Percentiles rank a stretch among this genome's conserved stretches.
Conservation (phyloP, 2,888 invertebrate genomes). For the Scaptodrosophila latifasciaeformis region DNA sequence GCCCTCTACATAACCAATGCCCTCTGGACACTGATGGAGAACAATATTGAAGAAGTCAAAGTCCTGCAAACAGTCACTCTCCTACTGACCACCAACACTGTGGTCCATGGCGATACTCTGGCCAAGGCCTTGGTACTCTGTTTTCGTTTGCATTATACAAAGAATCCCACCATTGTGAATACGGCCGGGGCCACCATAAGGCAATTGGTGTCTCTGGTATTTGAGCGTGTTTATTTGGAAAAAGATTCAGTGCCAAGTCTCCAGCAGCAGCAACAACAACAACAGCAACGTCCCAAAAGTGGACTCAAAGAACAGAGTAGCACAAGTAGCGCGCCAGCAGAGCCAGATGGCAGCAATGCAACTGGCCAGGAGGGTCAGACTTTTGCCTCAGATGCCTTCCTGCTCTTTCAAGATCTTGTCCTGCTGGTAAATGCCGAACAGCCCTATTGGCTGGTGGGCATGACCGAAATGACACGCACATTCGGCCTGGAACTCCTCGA, state of each 20-base stretch:
- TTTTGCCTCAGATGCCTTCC: slow-evolving; percentile 94
- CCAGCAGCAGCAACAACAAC: slow-evolving; percentile 47
- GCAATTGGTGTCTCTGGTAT: slow-evolving; percentile 93
- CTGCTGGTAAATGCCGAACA: slow-evolving; percentile 97
- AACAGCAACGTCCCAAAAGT: slow-evolving; percentile 17
- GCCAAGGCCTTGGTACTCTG: slow-evolving; percentile 95
- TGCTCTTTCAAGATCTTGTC: slow-evolving; percentile 97
- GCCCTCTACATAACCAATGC: slow-evolving; percentile 95
- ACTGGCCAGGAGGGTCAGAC: slow-evolving; percentile 82
- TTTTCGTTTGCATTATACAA: slow-evolving; percentile 96
- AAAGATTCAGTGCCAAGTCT: slow-evolving; percentile 59
- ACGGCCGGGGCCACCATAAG: slow-evolving; percentile 98
- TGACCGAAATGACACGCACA: slow-evolving; percentile 97
- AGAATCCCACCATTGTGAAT: slow-evolving; percentile 95
- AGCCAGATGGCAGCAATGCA: slow-evolving; percentile 28
- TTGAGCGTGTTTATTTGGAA: slow-evolving; percentile 83
- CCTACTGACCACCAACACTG: slow-evolving; percentile 93
- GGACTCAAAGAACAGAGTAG: slow-evolving; percentile 14
- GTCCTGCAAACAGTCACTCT: slow-evolving; percentile 96
- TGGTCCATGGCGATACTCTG: slow-evolving; percentile 95
- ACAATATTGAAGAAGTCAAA: slow-evolving; percentile 96
- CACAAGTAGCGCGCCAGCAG: slow-evolving; percentile 31
- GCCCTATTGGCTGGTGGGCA: slow-evolving; percentile 95
- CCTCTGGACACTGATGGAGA: slow-evolving; percentile 94
- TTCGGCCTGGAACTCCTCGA: slow-evolving; percentile 97